Evolutionary conservation across 2,797 vertebrate species (phyloP).

Genomic region (Bothrops alternatus): DNA sequence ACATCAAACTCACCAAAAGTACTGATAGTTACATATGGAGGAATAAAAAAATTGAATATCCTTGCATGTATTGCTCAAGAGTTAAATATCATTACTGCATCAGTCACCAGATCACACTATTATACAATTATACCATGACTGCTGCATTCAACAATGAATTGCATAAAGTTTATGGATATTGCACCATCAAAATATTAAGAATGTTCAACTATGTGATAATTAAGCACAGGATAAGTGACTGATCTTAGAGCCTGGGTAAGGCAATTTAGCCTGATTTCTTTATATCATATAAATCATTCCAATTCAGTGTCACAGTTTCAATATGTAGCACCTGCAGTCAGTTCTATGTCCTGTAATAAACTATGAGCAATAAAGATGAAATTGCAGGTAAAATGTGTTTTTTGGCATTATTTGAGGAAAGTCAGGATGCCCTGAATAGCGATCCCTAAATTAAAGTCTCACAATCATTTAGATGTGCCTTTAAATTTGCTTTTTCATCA

Average conservation of each 20-base stretch:
- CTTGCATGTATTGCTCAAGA: neutral
- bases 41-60: neutral
- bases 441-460: neutral
- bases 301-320: neutral
- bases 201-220: neutral
- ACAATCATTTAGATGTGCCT: neutral
- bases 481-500: neutral
- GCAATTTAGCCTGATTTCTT: neutral
- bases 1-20: neutral
- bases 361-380: neutral
- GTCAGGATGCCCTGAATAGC: neutral
- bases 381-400: too few species aligned
- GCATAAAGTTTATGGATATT: neutral
- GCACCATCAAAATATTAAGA: neutral
- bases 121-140: neutral
- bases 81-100: neutral
- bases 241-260: neutral
- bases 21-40: neutral
- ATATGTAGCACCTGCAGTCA: neutral
- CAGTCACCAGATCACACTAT: neutral
- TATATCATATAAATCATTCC: neutral
- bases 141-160: neutral
- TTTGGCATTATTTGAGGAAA: neutral
- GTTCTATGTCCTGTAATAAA: neutral
- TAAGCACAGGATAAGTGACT: neutral